Evolutionary conservation across 1,140 invertebrate species (phyloP), one percentile per base, ranked within the genome.

Genomic region (Physella acuta): DNA sequence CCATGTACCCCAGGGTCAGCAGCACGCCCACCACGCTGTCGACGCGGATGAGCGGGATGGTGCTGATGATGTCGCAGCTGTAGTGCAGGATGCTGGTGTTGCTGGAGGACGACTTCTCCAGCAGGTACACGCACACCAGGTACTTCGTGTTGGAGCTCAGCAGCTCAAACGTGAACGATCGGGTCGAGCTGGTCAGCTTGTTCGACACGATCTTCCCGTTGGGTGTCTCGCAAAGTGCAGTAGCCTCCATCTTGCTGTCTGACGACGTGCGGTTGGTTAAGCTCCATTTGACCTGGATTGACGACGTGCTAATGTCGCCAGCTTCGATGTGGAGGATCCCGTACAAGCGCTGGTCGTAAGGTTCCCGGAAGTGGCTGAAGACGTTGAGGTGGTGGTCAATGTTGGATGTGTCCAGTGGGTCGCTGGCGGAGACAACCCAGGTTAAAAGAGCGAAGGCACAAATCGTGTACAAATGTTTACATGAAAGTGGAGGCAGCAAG

Each of bases 11-110:
- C 1, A 52, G 1, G n/a, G 62, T 51, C 8, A 64, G 26, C 11
- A 31, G 16, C 44, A 64, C 16, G 2, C 39, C 62, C 8, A 64
- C 2, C 8, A 64, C 11, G 20, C 62, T 64, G 62, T 64, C 62
- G 11, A 16, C 0, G 39, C 62, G 49, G 8, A 64, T 51, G 39
- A 64, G 11, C 30, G 44, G 62, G 36, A 64, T 64, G 24, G 62
- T 64, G 1, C 11, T 31, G 30, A 64, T 51, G 1, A 14, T 2
- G 16, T 64, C 24, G 51, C 62, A 64, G 62, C 30, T 64, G 49
- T 64, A 64, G 44, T 64, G 62, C n/a, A 64, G 62, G 28, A 64
- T 51, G 49, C 62, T 64, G 1, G 49, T 64, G 30, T 64, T 64
- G 28, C 26, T 53, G 8, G 62, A 64, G 5, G 11, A 1, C 1